These are phyloP conservation scores for Caenorhabditis sp. DNA, from an alignment of 2,888 invertebrate genomes.

Conservation along the genomic window DNA sequence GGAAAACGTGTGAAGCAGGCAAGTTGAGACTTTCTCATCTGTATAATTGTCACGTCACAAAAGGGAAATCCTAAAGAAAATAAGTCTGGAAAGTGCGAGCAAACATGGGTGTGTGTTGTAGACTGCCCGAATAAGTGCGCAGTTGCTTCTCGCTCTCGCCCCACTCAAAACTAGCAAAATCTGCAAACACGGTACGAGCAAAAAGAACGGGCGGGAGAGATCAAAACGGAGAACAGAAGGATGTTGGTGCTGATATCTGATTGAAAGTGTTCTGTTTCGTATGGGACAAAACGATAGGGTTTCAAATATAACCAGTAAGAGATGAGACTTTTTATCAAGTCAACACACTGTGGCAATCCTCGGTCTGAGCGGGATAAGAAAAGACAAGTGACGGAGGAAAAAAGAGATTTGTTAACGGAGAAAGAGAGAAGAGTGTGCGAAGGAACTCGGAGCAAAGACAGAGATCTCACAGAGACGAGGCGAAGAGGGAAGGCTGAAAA, in stretches of 20 bases:
- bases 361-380: neutral
- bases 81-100: constrained; percentile 28
- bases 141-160: constrained; percentile 39
- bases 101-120: constrained; percentile 33
- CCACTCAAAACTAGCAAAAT: constrained; percentile 11
- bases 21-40: neutral
- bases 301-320: neutral
- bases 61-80: no score
- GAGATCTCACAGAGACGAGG: neutral
- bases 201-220: constrained; percentile 9
- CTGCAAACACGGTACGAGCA: constrained; percentile 4
- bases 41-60: constrained; percentile 7
- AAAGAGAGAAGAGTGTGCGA: constrained; percentile 4
- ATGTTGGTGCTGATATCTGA: neutral
- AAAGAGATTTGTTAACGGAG: constrained; percentile 12
- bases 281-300: no score
- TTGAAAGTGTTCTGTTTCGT: neutral
- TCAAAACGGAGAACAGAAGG: neutral
- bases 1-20: no score
- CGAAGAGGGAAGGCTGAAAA: neutral
- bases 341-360: constrained; percentile 4
- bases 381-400: constrained; percentile 10
- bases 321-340: constrained; percentile 11
- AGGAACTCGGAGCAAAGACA: constrained; percentile 22
- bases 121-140: constrained; percentile 38